Evolutionary conservation across 2,888 invertebrate species (phyloP).

Genomic region (Drosophila macrospina): DNA sequence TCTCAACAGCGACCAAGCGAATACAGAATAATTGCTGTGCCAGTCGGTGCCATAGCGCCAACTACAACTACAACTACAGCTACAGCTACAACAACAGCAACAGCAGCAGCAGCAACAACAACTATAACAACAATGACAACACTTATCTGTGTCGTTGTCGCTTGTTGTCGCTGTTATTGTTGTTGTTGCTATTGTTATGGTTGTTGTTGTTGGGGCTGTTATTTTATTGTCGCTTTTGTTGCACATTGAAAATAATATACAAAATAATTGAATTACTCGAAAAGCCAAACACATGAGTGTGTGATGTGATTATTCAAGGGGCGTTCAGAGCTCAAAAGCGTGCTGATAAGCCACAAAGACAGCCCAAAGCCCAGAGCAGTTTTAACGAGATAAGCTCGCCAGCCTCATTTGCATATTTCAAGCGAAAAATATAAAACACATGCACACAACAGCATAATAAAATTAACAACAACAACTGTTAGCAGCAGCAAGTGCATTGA

Average conservation of each 20-base stretch:
- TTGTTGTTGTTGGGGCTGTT: conserved; percentile 45
- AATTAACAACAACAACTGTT: background rate
- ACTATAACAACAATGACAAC: conserved; percentile 55
- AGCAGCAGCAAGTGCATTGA: conserved; percentile 7
- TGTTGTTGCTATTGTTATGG: conserved; percentile 2
- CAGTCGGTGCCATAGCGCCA: conserved; percentile 83
- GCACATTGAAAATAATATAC: conserved; percentile 78
- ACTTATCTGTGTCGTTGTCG: conserved; percentile 59
- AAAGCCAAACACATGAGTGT: conserved; percentile 16
- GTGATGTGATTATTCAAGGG: conserved; percentile 21
- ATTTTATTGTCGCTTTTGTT: conserved; percentile 76
- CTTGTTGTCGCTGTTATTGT: conserved; percentile 29
- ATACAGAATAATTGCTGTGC: conserved; percentile 68
- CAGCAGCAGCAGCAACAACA: conserved; percentile 22
- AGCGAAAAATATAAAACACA: conserved; percentile 8
- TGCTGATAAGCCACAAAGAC: conserved; percentile 48
- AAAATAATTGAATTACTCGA: conserved; percentile 81
- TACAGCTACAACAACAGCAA: too few relatives aligned
- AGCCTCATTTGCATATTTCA: conserved; percentile 19
- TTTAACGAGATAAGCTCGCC: conserved; percentile 18
- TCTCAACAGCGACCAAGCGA: conserved; percentile 68
- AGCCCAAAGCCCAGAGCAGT: conserved; percentile 1
- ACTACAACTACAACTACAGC: conserved; percentile 47
- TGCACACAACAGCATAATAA: background rate
- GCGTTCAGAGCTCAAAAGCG: conserved; percentile 29